Evolutionary conservation across 2,113 vertebrate genomes (phyloP).

Genomic region (Notarius quadriscutis): DNA sequence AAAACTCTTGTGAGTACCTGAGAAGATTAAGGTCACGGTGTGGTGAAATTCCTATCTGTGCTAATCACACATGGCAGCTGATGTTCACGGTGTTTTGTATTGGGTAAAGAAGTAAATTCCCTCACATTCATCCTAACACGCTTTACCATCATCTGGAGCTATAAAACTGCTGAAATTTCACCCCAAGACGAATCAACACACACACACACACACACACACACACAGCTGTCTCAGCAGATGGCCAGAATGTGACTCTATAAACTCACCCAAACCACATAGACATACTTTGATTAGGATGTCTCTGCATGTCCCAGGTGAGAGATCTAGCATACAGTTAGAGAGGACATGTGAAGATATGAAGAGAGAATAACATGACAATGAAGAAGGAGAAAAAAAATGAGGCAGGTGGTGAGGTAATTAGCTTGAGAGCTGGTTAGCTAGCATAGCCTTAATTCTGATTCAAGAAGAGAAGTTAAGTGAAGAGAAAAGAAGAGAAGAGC

Average conservation of each 20-base stretch:
- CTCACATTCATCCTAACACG: not conserved
- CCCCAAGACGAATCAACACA: not conserved
- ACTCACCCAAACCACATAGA: constrained; percentile 16
- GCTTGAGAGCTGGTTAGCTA: not conserved
- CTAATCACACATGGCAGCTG: not conserved
- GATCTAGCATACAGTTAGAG: no score
- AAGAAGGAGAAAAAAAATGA: not conserved
- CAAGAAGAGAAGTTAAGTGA: not conserved
- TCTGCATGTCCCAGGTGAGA: not conserved
- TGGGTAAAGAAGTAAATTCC: not conserved
- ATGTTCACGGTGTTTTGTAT: not conserved
- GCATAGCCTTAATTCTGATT: not conserved
- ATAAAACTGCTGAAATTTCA: not conserved
- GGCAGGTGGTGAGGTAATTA: not conserved
- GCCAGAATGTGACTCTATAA: constrained; percentile 33
- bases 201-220: no score
- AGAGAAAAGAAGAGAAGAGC: not conserved
- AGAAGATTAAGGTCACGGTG: not conserved
- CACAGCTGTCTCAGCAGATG: constrained; percentile 52
- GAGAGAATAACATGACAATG: not conserved
- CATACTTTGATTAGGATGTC: not conserved
- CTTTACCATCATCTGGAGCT: not conserved
- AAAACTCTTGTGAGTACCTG: not conserved
- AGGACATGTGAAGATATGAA: not conserved
- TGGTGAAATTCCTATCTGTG: not conserved